Evolutionary conservation across 1,140 invertebrate species (phyloP).

Genomic region (Cyrtorhinus lividipennis): DNA sequence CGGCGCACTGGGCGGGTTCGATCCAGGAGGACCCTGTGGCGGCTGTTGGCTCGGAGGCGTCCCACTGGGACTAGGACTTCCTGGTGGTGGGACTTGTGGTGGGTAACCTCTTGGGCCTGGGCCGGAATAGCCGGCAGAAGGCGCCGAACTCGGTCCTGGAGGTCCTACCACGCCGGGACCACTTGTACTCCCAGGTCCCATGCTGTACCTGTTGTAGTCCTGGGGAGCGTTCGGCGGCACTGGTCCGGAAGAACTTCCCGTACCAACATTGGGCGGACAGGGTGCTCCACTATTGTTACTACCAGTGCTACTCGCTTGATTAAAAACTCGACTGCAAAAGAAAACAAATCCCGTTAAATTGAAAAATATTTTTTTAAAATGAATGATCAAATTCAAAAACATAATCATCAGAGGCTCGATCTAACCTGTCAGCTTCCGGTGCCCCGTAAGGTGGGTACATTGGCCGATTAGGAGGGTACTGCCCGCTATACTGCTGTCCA

Average conservation of each 20-base stretch:
- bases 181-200: slow-evolving; percentile 18
- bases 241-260: not conserved
- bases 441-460: slow-evolving; percentile 55
- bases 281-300: not conserved
- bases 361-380: not conserved
- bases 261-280: not conserved
- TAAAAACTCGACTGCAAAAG: slow-evolving; percentile 12
- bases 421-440: slow-evolving; percentile 48
- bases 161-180: slow-evolving; percentile 13
- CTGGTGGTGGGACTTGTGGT: slow-evolving; percentile 21
- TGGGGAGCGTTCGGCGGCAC: slow-evolving; percentile 18
- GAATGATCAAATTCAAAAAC: not conserved
- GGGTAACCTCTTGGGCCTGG: slow-evolving; percentile 20
- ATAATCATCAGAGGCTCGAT: too few relatives aligned
- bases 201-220: slow-evolving; percentile 19
- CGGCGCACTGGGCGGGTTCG: slow-evolving; percentile 33
- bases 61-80: slow-evolving; percentile 14
- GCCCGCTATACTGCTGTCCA: slow-evolving; percentile 26
- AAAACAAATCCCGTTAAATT: not conserved
- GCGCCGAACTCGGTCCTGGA: slow-evolving; percentile 23
- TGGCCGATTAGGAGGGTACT: slow-evolving; percentile 36
- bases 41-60: slow-evolving; percentile 25
- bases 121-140: slow-evolving; percentile 19
- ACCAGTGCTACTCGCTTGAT: slow-evolving; percentile 8
- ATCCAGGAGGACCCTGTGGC: slow-evolving; percentile 32